Evolutionary conservation across 2,888 invertebrate genomes (phyloP), one percentile per base, ranked within the genome.

Genomic region (Ormyrus labotus): DNA sequence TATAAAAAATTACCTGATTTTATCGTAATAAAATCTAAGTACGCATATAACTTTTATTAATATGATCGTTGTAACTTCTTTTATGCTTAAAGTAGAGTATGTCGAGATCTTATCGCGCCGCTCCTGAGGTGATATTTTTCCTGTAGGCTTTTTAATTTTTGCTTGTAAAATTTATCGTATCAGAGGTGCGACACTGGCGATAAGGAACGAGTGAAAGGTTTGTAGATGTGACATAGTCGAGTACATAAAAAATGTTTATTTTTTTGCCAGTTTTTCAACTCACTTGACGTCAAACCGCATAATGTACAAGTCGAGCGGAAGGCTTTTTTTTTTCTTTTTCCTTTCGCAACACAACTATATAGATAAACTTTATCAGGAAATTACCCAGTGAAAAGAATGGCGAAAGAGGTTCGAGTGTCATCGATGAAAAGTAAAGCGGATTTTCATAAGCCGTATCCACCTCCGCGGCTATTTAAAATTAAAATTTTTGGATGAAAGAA

Each of bases 1-100:
- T 0, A 9, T 63, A 57, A 68, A 73, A 63, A 61, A 69, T 50
- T 34, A 64, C 74, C 11, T 61, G 57, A 9, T 65, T 72, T 78
- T 73, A 73, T 68, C 78, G 50, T 48, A 73, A 63, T 61, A 63
- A 63, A 73, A 73, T 78, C 61, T 63, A 68, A 61, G 13, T 69
- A 50, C 57, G 55, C 55, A 50, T 19, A 51, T 74, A 74, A 69
- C 74, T 64, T 69, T 74, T 63, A 74, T 79, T 61, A 79, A 74
- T 74, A 74, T 45, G 48, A 8, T 63, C 58, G 53, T 57, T 57
- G 79, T n/a, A 58, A 51, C 69, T 79, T 68, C 57, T 74, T 64
- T 68, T 72, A 70, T 63, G 13, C 51, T 51, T 64, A 57, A 72
- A 74, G 64, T 70, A 67, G 61, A 50, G 70, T 11, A 48, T 10